phyloP scores from a whole-genome alignment of 2,113 vertebrate genomes.

The Thermophis baileyi region DNA sequence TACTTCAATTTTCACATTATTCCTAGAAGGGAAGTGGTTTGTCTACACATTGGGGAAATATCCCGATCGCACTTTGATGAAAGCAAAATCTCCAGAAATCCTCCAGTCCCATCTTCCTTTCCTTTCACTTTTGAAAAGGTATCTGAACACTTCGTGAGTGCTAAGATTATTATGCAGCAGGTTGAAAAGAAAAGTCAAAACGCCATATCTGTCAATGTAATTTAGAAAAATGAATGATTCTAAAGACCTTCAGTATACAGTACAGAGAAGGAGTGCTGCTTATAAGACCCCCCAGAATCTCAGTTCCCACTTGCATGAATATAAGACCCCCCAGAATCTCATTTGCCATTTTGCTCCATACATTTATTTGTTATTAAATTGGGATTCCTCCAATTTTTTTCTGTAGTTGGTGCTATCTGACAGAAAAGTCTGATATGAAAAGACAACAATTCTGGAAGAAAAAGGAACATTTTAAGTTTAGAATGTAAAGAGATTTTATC shows the following conservation, averaged over 20 bases:
- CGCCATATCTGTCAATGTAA: constrained; percentile 1
- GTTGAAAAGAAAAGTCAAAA: constrained; percentile 20
- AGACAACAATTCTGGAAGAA: background rate
- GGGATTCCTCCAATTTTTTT: constrained; percentile 28
- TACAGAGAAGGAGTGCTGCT: constrained; percentile 1
- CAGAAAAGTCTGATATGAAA: background rate
- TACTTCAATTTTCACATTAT: background rate
- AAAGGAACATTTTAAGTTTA: background rate
- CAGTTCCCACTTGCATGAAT: constrained; percentile 5
- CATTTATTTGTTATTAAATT: constrained; percentile 36
- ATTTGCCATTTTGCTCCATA: constrained; percentile 34
- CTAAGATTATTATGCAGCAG: background rate
- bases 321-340: constrained; percentile 44
- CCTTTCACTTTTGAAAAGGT: constrained; percentile 23
- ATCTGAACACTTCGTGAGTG: background rate
- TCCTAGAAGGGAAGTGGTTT: background rate
- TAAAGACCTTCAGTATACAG: constrained; percentile 10
- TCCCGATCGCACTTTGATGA: background rate
- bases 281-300: constrained; percentile 31
- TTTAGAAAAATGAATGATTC: constrained; percentile 36
- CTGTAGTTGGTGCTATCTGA: constrained; percentile 5
- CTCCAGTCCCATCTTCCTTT: constrained; percentile 16
- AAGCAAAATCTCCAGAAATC: constrained; percentile 7
- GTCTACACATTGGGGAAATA: background rate
- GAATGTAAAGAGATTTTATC: background rate